Evolutionary conservation across 2,888 invertebrate species (phyloP).

Genomic region (Drosophila pullipes): DNA sequence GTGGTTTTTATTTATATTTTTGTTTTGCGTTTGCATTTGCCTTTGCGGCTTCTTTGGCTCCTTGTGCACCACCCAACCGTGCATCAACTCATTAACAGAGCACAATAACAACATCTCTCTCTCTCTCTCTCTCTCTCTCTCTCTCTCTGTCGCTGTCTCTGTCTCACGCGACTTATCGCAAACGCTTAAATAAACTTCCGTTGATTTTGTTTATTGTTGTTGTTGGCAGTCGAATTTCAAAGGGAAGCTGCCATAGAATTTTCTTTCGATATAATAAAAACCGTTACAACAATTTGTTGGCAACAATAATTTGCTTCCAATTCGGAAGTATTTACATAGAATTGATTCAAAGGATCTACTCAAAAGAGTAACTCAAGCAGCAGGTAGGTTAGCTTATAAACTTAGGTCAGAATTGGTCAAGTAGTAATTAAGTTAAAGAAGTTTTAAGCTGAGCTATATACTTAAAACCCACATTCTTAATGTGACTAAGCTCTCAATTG

Average conservation of each 20-base stretch:
- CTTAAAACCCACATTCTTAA: no score
- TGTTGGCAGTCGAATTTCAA: slow-evolving; percentile 16
- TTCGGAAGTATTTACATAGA: no score
- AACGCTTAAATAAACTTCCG: slow-evolving; percentile 78
- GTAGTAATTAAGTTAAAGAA: neutral
- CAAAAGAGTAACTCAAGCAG: neutral
- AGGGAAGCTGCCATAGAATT: slow-evolving; percentile 5
- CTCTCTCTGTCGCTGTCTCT: slow-evolving; percentile 4
- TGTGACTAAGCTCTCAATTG: neutral
- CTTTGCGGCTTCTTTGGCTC: slow-evolving; percentile 22
- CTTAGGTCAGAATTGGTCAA: neutral
- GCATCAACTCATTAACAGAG: slow-evolving; percentile 35
- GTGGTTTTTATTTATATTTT: slow-evolving; percentile 21
- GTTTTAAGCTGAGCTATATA: no score
- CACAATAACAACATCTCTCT: slow-evolving; percentile 31
- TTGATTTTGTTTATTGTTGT: slow-evolving; percentile 51
- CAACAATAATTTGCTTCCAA: neutral
- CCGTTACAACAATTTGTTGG: neutral
- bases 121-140: no score
- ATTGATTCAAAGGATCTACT: neutral
- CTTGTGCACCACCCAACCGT: neutral
- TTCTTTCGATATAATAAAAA: neutral
- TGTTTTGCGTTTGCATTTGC: slow-evolving; percentile 6
- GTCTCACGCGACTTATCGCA: slow-evolving; percentile 60
- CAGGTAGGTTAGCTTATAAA: neutral